Evolutionary conservation across 2,888 invertebrate species (phyloP).

Genomic region (Parnassius glacialis): DNA sequence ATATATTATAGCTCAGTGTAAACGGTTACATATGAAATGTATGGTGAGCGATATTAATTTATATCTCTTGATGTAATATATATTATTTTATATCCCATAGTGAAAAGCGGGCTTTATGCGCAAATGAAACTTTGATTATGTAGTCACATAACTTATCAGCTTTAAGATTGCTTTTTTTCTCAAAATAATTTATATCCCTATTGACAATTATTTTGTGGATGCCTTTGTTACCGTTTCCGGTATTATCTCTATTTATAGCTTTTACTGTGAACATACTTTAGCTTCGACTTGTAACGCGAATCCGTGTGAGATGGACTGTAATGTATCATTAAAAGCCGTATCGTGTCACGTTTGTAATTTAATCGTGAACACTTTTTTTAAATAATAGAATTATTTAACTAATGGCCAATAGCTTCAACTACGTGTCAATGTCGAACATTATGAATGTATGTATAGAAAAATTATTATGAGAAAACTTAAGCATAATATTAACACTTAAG

Average conservation of each 20-base stretch:
- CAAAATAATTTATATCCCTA: not conserved
- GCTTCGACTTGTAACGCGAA: conserved; percentile 1
- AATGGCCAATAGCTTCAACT: not conserved
- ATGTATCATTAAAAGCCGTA: conserved; percentile 26
- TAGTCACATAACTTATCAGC: too few relatives aligned
- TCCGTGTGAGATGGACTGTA: conserved; percentile 15
- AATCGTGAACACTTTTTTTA: conserved; percentile 15
- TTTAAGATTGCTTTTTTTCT: too few relatives aligned
- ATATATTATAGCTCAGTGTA: too few relatives aligned
- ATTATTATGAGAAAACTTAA: too few relatives aligned
- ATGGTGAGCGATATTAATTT: too few relatives aligned
- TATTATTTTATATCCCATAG: too few relatives aligned
- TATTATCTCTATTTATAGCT: not conserved
- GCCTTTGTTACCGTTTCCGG: not conserved
- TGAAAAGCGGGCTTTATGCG: too few relatives aligned
- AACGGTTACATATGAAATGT: too few relatives aligned
- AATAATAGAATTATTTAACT: conserved; percentile 15
- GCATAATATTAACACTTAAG: too few relatives aligned
- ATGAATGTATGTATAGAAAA: not conserved
- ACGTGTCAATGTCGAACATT: conserved; percentile 14
- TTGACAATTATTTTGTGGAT: not conserved
- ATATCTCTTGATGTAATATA: too few relatives aligned
- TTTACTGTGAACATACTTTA: conserved; percentile 6
- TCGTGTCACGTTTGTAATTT: conserved; percentile 17
- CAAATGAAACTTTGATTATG: too few relatives aligned